Base-by-base conservation (phyloP, 2,888 invertebrate species). In the Quadroppia sp. region DNA sequence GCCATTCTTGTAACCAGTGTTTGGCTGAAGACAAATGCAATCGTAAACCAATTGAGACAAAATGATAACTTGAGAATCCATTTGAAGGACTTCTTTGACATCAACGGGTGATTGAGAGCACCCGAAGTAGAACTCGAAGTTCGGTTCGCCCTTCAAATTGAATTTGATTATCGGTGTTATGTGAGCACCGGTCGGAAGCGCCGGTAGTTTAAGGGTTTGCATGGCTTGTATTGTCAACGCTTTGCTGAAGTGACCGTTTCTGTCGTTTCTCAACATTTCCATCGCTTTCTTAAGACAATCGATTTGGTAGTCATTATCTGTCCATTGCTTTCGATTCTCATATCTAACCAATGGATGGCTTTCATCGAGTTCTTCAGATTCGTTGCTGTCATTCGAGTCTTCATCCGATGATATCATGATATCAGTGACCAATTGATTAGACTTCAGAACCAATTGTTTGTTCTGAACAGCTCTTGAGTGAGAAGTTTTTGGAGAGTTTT, bases 251-350 rank as follows among this genome's bases (percentile, higher is more conserved):
- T 20, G 42, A 42, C 20, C 1, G 13, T 17, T 69, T 25, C 28
- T 45, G 69, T 69, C 69, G 7, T 69, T 42, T 13, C 15, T 69
- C 20, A 69, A 23, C 45, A 45, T 25, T 17, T 69, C 45, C 20
- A 69, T 25, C 1, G 69, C 28, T 15, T 45, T 45, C 1, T 45
- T 42, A 1, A 69, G 20, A n/a, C 42, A 69, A 2, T 42, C 17
- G 25, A 69, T 23, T 45, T 69, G 69, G 4, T 42, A 42, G 0
- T 45, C 69, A 40, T 13, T 25, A 25, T 69, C 69, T 2, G 15
- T 69, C 40, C 40, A 69, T 13, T 45, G 25, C n/a, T 1, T 15
- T 3, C 28, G 9, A 20, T 69, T 69, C 23, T 69, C 69, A 6
- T 45, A 69, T 15, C 7, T 25, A 0, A 42, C 15, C 13, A 45